Evolutionary conservation across 2,888 invertebrate species (phyloP).

Genomic region (Eugnorisma glareosa): DNA sequence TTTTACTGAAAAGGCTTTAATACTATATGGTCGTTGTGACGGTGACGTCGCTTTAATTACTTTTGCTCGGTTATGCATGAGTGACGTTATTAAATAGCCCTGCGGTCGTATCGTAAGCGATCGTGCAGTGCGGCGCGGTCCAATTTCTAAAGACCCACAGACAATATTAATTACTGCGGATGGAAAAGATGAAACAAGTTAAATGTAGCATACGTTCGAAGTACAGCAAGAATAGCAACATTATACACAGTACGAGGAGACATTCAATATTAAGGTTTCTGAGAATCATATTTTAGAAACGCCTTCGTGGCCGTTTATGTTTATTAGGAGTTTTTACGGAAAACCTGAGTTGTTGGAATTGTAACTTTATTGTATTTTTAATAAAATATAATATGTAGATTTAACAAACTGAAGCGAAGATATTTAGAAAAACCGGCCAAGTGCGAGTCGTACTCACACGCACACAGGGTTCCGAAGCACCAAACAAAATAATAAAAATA

Average conservation of each 20-base stretch:
- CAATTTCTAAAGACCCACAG: conserved; percentile 60
- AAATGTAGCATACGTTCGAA: conserved; percentile 24
- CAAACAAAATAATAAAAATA: too few relatives aligned
- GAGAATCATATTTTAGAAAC: not conserved
- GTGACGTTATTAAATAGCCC: conserved; percentile 78
- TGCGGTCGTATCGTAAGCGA: conserved; percentile 73
- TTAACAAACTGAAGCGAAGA: too few relatives aligned
- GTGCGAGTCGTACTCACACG: too few relatives aligned
- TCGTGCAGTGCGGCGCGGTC: conserved; percentile 63
- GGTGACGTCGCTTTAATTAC: conserved; percentile 84
- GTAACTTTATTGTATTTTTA: not conserved
- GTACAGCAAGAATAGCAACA: not conserved
- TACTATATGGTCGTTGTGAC: conserved; percentile 76
- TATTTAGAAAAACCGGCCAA: too few relatives aligned
- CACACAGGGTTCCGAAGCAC: too few relatives aligned
- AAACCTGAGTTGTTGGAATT: not conserved
- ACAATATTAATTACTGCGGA: conserved; percentile 56
- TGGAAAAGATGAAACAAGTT: conserved; percentile 28
- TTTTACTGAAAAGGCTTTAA: conserved; percentile 77
- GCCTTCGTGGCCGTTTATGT: not conserved
- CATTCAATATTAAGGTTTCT: conserved; percentile 17
- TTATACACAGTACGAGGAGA: conserved; percentile 5
- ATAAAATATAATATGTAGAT: too few relatives aligned
- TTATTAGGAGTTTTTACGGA: conserved; percentile 15
- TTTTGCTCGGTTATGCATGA: conserved; percentile 81